Base-by-base conservation (phyloP, 1,140 invertebrate species). In the Drosophila pallidifrons region DNA sequence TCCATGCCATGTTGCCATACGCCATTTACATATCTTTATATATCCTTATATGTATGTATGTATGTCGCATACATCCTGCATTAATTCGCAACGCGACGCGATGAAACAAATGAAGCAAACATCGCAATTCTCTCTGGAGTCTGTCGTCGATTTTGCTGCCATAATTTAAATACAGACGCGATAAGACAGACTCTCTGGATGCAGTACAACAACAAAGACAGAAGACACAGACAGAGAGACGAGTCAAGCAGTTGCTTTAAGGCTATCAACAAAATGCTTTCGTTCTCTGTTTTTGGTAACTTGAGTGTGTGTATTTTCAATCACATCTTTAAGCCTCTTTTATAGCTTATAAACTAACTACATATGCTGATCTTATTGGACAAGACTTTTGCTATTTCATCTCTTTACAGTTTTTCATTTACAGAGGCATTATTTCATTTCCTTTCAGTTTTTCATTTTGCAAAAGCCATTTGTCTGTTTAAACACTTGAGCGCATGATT, bases 131-230 rank as follows among this genome's bases (percentile, higher is more conserved):
- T 41, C 51, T 41, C 60, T 61, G 46, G 43, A 46, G 61, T 5
- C 55, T 72, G 61, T 73, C 69, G 41, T 49, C 65, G 67, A 79
- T 66, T 69, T 73, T 76, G 59, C 71, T 79, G 80, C 80, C 83
- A 87, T 87, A 88, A 83, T 83, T 87, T 87, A 87, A 88, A 79
- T 79, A 64, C 71, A 70, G 58, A 28, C 60, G 38, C 57, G 83
- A 86, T 82, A 88, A 88, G 79, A 30, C 8, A 8, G 47, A 32
- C 8, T 25, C 8, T 25, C 30, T 10, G 11, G 13, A 6, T 38
- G 49, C 35, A 25, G 6, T 5, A 3, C 35, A 43, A 35, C 35
- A 25, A 10, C 35, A 38, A 38, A 7, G 8, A 38, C 10, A 10
- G 35, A 38, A 8, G 35, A 38, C 35, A 10, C 7, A 38, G 35